Evolutionary conservation across 2,888 invertebrate genomes (phyloP).

Genomic region (Oscheius sp.): DNA sequence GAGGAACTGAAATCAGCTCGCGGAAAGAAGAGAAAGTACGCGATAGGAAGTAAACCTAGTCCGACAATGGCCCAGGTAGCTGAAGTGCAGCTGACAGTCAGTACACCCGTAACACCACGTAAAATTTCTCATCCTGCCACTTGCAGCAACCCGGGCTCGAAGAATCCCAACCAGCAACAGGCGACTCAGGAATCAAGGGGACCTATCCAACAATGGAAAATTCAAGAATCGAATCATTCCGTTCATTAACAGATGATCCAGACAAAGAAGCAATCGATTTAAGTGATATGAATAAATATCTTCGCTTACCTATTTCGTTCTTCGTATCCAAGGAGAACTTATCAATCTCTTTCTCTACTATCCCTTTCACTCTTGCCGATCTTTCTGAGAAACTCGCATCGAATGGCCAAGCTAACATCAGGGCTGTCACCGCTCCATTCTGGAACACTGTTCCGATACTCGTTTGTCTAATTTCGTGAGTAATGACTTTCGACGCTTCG

Average conservation of each 20-base stretch:
- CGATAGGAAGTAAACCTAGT: background rate
- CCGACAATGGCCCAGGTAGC: no score
- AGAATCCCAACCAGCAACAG: no score
- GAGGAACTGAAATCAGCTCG: slow-evolving; percentile 5
- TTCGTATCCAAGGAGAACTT: slow-evolving; percentile 45
- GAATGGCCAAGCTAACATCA: slow-evolving; percentile 57
- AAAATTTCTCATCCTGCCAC: no score
- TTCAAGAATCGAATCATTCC: no score
- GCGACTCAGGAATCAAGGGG: no score
- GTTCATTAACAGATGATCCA: no score
- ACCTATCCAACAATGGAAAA: no score
- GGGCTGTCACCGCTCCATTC: slow-evolving; percentile 48
- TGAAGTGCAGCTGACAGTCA: no score
- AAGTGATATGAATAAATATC: background rate
- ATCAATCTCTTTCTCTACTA: slow-evolving; percentile 35
- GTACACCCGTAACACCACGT: no score
- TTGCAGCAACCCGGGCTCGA: no score
- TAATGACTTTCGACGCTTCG: slow-evolving; percentile 42
- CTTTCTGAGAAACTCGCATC: slow-evolving; percentile 43
- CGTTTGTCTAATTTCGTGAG: slow-evolving; percentile 45
- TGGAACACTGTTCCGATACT: slow-evolving; percentile 41
- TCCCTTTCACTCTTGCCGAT: slow-evolving; percentile 35
- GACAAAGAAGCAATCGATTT: background rate
- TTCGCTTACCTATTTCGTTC: slow-evolving; percentile 57
- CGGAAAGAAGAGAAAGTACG: background rate